Evolutionary conservation across 2,113 vertebrate genomes (phyloP), one percentile per base, ranked within the genome.

Genomic region (Anguilla japonica): DNA sequence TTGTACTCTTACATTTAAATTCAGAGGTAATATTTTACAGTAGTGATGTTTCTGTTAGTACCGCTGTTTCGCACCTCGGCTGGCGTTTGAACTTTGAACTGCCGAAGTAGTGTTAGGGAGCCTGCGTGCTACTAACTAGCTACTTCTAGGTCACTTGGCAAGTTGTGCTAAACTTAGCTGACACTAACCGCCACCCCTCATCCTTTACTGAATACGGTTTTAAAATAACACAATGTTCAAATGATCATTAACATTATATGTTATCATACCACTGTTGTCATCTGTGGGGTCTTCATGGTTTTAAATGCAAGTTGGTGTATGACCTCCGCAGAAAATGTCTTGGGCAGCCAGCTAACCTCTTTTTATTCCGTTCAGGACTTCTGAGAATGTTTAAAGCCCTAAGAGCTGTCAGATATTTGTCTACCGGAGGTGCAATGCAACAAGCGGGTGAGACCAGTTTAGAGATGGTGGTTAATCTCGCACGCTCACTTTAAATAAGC

Each of bases 311-410:
- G 50, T 53, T 53, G 43, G 43, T 46, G 50, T 14, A 53, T 53
- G 8, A 14, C 7, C 8, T 53, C 50, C 0, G 50, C 8, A 13
- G 50, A 53, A 53, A 53, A 14, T 53, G 50, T 53, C 50, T 53
- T 75, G 1, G 63, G 22, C 20, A 29, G 71, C 9, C 26, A 11
- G 9, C 9, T 75, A 75, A 75, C 71, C 9, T 34, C 1, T 75
- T 2, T 75, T 34, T 75, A 3, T 75, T 6, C n/a, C n/a, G 11
- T 34, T 41, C 53, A 81, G 81, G 60, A 40, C 57, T 78, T 81
- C 8, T 43, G n/a, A 46, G 75, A 14, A 94, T 94, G 93, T 90
- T 95, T 14, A 90, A 89, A 29, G 83, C 89, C 50, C 43, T 94
- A 81, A 95, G 90, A 88, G 86, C 91, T 81, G 86, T 91, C 83